Conservation (phyloP, 2,113 vertebrate genomes). For the Bos taurus region DNA sequence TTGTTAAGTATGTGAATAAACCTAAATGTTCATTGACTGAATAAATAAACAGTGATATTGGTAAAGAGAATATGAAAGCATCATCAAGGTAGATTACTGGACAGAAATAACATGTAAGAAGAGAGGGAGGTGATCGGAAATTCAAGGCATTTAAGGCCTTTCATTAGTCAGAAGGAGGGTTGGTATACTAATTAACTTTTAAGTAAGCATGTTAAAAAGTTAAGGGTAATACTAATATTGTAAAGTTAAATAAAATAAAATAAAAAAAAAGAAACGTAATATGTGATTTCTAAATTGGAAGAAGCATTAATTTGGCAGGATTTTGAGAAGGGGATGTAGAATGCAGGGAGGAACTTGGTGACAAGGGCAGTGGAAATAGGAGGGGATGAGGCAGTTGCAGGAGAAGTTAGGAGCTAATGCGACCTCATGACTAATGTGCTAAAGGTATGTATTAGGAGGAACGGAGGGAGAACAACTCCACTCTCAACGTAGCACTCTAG, state of each 20-base stretch:
- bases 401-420: neutral
- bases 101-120: neutral
- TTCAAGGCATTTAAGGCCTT: constrained; percentile 1
- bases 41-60: neutral
- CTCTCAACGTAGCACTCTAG: neutral
- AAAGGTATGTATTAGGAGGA: neutral
- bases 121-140: neutral
- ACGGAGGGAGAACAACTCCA: neutral
- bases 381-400: neutral
- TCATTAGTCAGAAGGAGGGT: neutral
- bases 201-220: constrained; percentile 10
- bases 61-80: neutral
- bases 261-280: neutral
- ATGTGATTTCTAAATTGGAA: neutral
- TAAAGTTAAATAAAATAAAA: too few relatives aligned
- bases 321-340: neutral
- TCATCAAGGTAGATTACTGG: neutral
- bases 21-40: neutral
- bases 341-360: neutral
- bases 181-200: neutral
- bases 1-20: neutral
- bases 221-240: neutral
- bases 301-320: neutral
- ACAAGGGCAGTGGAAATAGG: neutral
- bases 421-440: neutral